A percentile compares a stretch with the other conserved stretches of the same genome.
phyloP scores from a whole-genome alignment of 2,888 invertebrate genomes.

The Mythimna lalbum region DNA sequence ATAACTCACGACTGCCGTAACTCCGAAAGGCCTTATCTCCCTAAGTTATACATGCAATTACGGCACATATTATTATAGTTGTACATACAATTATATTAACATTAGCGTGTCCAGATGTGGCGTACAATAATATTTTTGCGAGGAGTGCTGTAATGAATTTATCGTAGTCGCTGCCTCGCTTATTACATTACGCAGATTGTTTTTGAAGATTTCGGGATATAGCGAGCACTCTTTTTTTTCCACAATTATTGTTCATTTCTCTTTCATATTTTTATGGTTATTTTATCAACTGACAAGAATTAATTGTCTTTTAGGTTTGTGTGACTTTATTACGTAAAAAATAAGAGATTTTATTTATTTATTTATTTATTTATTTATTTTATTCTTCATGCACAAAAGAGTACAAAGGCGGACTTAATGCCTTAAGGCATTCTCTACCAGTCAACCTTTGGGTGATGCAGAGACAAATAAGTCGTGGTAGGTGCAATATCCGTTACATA shows the following conservation, averaged over 20 bases:
- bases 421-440: too few species aligned
- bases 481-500: too few species aligned
- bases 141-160: conserved; percentile 77
- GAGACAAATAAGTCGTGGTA: too few species aligned
- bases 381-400: too few species aligned
- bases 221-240: conserved; percentile 29
- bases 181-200: conserved; percentile 58
- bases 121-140: conserved; percentile 77
- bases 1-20: conserved; percentile 45
- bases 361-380: too few species aligned
- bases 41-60: conserved; percentile 59
- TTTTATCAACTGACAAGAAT: conserved; percentile 24
- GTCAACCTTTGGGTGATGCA: too few species aligned
- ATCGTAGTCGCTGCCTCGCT: conserved; percentile 66
- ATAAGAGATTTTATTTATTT: too few species aligned
- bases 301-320: not conserved
- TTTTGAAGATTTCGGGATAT: conserved; percentile 54
- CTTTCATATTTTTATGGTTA: conserved; percentile 23
- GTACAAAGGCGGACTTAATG: too few species aligned
- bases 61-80: conserved; percentile 58
- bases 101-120: conserved; percentile 72
- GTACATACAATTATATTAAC: conserved; percentile 61
- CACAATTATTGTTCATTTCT: conserved; percentile 25
- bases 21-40: conserved; percentile 46
- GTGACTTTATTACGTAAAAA: not conserved